These are phyloP conservation scores for Sinocyclocheilus anshuiensis DNA, from an alignment of 2,113 vertebrate genomes.

Conservation along the genomic window DNA sequence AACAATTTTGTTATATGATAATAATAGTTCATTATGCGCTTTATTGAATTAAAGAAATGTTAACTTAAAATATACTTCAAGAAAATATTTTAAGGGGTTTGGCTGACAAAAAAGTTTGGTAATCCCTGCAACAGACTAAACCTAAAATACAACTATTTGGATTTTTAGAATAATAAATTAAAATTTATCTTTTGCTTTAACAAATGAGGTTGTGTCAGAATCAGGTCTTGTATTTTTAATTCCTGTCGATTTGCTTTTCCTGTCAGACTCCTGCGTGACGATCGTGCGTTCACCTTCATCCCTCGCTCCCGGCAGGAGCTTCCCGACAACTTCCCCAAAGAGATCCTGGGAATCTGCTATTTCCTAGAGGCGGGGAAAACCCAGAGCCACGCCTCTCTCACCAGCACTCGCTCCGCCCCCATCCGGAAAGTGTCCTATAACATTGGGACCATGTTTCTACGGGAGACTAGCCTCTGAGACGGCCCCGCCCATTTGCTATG, in stretches of 20 bases:
- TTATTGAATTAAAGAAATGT: neutral
- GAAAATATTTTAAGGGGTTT: too few species aligned
- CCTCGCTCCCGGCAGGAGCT: constrained; percentile 95
- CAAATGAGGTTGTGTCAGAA: neutral
- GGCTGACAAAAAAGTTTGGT: too few species aligned
- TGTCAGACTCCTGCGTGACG: constrained; percentile 89
- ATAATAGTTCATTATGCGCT: too few species aligned
- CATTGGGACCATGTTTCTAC: constrained; percentile 99
- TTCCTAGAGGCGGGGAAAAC: constrained; percentile 92
- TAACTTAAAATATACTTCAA: neutral
- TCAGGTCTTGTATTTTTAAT: neutral
- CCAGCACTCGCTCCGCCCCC: constrained; percentile 83
- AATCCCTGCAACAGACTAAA: neutral
- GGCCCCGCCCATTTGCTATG: neutral
- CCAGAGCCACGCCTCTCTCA: constrained; percentile 80
- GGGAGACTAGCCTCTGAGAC: constrained; percentile 95
- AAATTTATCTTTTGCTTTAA: neutral
- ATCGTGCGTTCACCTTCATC: constrained; percentile 90
- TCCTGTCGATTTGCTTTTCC: neutral
- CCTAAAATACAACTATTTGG: neutral
- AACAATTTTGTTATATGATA: too few species aligned
- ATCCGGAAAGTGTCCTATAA: constrained; percentile 96
- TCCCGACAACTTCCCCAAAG: constrained; percentile 98
- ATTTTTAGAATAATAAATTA: neutral
- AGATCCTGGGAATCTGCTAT: constrained; percentile 96